Base-by-base conservation (phyloP, 2,797 vertebrate genomes). In the Pelochelys cantorii region DNA sequence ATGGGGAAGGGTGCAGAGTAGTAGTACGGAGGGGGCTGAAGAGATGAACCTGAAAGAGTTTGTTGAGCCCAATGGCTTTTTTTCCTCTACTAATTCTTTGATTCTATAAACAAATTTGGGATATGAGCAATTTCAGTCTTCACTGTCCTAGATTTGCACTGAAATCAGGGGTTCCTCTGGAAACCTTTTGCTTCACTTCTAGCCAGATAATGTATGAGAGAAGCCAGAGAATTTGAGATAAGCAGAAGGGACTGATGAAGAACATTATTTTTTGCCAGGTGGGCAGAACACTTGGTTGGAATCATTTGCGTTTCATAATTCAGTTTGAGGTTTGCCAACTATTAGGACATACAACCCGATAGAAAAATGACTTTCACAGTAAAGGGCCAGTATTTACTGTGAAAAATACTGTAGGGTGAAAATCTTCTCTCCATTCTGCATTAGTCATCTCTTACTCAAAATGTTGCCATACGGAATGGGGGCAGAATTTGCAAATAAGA, bases 31-130 rank as follows among this genome's bases (percentile, higher is more conserved):
- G 10, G 14, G 71, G 87, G 25, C 87, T 91, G 81, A 91, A 86
- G 74, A 92, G 79, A 95, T 90, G 91, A 93, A 88, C 20, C 22
- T 80, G 81, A 27, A 48, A 65, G 84, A 93, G 56, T 7, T 83
- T 82, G n/a, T 90, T 92, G 79, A 86, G 85, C 81, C 89, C 95
- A 95, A 96, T 88, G 89, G 81, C 82, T 37, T 94, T 84, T 92
- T 90, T 20, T 34, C 79, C 56, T 18, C n/a, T 48, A 14, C 52
- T 48, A 37, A 17, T 74, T 74, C 57, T 25, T 60, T 86, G 82
- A 88, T 60, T 71, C 37, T 93, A 83, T 90, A 92, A 86, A 89
- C 81, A 93, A 92, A 93, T 93, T 84, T 77, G 57, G 5, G 57
- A 31, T 94, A 80, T 23, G 71, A 89, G 75, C 60, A 84, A 62